Evolutionary conservation across 2,797 vertebrate species (phyloP), one percentile per base, ranked within the genome.

Genomic region (Diplodus sargus): DNA sequence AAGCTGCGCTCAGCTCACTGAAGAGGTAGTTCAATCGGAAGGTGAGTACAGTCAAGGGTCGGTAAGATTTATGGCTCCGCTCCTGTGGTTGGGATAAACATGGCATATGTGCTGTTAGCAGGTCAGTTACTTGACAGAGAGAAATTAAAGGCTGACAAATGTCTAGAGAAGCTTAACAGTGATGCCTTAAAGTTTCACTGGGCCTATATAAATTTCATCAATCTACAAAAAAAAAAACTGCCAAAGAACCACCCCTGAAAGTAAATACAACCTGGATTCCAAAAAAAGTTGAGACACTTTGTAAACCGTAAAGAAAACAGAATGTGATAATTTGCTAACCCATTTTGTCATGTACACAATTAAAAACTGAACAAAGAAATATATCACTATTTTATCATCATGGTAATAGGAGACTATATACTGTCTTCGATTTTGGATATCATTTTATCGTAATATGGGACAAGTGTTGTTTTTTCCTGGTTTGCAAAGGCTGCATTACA

Each of bases 31-130:
- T 99, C 85, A 99, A 91, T 34, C 98, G 96, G 89, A 99, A 99
- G 0, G 98, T 99, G 87, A 99, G 93, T 12, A 99, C 98, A 2
- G 98, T 99, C 84, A 99, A 91, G 0, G 98, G 98, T 52, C 98
- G 94, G 17, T 99, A 99, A 5, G 98, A 99, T 87, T 99, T 99
- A 89, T 99, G 98, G 90, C 98, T 99, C 81, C 98, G 95, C 87
- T 99, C 98, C 98, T 99, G 88, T 10, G 75, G 39, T 45, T n/a
- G 9, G 39, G 62, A 84, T 23, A 90, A 0, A 64, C 52, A 76
- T 2, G n/a, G 54, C 1, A 43, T 18, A 57, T 7, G 51, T 43
- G 17, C n/a, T 18, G 20, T 82, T 39, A 79, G 52, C 49, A 59
- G 9, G 25, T 67, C 12, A 63, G 10, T 28, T 14, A 16, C 53